Base-by-base conservation (phyloP, 2,113 vertebrate genomes). In the Meriones unguiculatus region DNA sequence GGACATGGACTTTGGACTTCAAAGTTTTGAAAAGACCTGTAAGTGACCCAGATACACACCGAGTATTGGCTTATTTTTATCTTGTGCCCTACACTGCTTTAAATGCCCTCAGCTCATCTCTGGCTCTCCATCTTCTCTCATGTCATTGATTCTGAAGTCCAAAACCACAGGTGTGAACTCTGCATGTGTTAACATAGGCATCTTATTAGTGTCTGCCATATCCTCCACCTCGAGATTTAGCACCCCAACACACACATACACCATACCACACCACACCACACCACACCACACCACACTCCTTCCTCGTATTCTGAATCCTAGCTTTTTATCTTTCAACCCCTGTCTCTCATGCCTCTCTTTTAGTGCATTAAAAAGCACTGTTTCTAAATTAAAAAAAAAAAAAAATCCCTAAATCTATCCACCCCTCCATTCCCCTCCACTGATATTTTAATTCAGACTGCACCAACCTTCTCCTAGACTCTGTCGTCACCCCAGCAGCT, bases 191-290 rank as follows among this genome's bases (percentile, higher is more conserved):
- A 4, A 64, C 6, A 6, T 69, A 18, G 35, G 22, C 46, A 18
- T 65, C 35, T 94, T 62, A 46, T 28, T 80, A 41, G 32, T 59
- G 30, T 69, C 7, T 2, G 32, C 57, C 8, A 17, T 15, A 57
- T 52, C 5, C 18, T 59, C 11, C 70, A 6, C 0, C 1, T 94
- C n/a, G 35, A 35, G 22, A 52, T 18, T 95, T 81, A 38, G 12
- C 12, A n/a, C 35, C 3, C 17, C 0, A 17, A 22, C 35, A n/a
- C 15, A 7, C 32, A 2, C 69, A 7, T 2, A 14, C 5, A 6
- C 14, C 14, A 15, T 14, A 13, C 67, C 17, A n/a, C 78, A 52
- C 77, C 32, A 20, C 9, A 54, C 17, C 30, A 78, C 9, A 54
- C 17, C 30, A 78, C 50, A 81, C 50, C 46, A 46, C 46, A 46